Evolutionary conservation across 2,888 invertebrate species (phyloP).

Genomic region (Callosobruchus maculatus): DNA sequence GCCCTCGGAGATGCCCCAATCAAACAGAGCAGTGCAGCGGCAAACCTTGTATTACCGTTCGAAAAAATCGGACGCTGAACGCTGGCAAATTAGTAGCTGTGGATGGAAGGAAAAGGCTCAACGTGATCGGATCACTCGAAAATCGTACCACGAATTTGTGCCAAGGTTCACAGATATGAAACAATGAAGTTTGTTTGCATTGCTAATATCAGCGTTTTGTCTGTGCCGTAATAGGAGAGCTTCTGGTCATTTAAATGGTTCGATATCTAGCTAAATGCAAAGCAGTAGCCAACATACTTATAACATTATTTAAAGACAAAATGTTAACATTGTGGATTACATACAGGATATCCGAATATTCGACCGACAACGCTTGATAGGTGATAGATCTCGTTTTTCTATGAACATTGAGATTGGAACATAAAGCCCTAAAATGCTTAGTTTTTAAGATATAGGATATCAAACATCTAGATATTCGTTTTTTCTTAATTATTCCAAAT

Average conservation of each 20-base stretch:
- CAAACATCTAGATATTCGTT: too few relatives aligned
- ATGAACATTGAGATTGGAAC: too few relatives aligned
- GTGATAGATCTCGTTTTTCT: too few relatives aligned
- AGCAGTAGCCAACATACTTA: neutral
- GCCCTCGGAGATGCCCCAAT: neutral
- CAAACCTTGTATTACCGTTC: neutral
- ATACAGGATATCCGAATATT: too few relatives aligned
- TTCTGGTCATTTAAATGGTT: neutral
- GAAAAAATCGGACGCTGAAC: neutral
- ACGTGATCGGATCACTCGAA: neutral
- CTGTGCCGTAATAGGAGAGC: neutral
- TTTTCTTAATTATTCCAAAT: too few relatives aligned
- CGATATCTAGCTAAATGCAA: neutral
- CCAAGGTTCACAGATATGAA: slow-evolving; percentile 5
- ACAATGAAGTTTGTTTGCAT: neutral
- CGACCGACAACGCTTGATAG: too few relatives aligned
- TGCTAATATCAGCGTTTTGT: neutral
- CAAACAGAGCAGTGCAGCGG: neutral
- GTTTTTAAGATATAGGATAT: too few relatives aligned
- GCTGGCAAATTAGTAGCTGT: neutral
- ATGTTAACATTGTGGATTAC: too few relatives aligned
- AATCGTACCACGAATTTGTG: slow-evolving; percentile 12
- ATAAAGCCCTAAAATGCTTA: too few relatives aligned
- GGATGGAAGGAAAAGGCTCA: neutral
- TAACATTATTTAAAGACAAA: too few relatives aligned